Evolutionary conservation across 1,140 invertebrate species (phyloP).

Genomic region (Pachypsylla venusta): DNA sequence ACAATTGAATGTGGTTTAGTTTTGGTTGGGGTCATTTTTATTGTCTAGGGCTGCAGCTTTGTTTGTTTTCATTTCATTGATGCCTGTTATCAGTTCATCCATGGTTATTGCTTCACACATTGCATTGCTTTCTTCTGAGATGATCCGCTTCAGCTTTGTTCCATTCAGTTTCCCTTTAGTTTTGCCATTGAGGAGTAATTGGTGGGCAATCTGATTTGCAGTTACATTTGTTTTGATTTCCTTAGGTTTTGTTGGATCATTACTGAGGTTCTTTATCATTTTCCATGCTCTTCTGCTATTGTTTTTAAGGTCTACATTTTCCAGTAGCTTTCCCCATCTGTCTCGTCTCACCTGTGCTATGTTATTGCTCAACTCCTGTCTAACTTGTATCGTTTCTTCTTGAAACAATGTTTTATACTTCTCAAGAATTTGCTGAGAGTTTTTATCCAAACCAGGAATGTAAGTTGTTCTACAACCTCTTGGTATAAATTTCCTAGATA

Average conservation of each 20-base stretch:
- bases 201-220: conserved; percentile 5
- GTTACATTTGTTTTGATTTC: neutral
- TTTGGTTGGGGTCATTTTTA: too few species aligned
- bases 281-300: conserved; percentile 13
- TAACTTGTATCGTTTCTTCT: neutral
- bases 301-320: neutral
- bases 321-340: neutral
- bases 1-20: too few species aligned
- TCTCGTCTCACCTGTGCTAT: neutral
- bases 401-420: neutral
- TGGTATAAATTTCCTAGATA: conserved; percentile 13
- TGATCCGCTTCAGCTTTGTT: neutral
- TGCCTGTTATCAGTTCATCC: neutral
- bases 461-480: conserved; percentile 5
- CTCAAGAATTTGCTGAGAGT: neutral
- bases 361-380: neutral
- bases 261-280: conserved; percentile 6
- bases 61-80: neutral
- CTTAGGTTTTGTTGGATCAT: neutral
- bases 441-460: conserved; percentile 4
- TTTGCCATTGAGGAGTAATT: conserved; percentile 14
- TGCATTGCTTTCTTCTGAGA: neutral
- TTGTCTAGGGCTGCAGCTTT: neutral
- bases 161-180: neutral
- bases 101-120: neutral